These are phyloP conservation scores for Pemphredon lugubris DNA, from an alignment of 2,888 invertebrate genomes.

Conservation along the genomic window DNA sequence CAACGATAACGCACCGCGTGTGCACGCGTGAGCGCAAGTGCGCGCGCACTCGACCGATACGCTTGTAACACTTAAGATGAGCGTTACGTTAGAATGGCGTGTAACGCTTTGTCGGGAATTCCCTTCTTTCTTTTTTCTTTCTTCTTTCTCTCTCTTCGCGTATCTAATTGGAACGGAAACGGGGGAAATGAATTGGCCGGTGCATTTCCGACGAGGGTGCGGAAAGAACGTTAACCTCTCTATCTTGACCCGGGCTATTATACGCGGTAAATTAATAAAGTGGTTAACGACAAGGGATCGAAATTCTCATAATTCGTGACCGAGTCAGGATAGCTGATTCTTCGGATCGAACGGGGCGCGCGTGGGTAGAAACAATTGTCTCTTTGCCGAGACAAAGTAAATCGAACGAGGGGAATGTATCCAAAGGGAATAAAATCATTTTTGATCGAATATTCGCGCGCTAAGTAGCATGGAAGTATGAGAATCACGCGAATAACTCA, in stretches of 20 bases:
- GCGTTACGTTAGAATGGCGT: not conserved
- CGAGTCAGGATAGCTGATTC: constrained; percentile 12
- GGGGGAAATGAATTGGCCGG: constrained; percentile 18
- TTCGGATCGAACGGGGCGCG: constrained; percentile 25
- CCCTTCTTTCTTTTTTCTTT: too few relatives aligned
- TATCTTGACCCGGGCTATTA: constrained; percentile 63
- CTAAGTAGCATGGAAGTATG: too few relatives aligned
- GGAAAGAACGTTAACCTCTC: constrained; percentile 64
- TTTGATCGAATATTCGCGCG: too few relatives aligned
- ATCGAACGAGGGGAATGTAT: too few relatives aligned
- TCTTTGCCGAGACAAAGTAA: too few relatives aligned
- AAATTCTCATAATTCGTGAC: constrained; percentile 52
- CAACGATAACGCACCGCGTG: constrained; percentile 36
- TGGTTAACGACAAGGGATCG: constrained; percentile 70
- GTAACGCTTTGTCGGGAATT: not conserved
- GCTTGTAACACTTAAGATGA: too few relatives aligned
- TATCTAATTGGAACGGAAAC: constrained; percentile 35
- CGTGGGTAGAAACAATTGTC: not conserved
- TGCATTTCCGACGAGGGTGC: constrained; percentile 41
- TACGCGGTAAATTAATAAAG: constrained; percentile 77
- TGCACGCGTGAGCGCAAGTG: constrained; percentile 8
- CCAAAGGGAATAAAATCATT: too few relatives aligned
- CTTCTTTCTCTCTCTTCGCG: too few relatives aligned
- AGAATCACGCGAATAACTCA: too few relatives aligned
- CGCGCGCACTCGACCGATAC: constrained; percentile 6